These are phyloP conservation scores for Leptogaster cylindrica DNA, from an alignment of 2,888 invertebrate genomes.

Conservation along the genomic window DNA sequence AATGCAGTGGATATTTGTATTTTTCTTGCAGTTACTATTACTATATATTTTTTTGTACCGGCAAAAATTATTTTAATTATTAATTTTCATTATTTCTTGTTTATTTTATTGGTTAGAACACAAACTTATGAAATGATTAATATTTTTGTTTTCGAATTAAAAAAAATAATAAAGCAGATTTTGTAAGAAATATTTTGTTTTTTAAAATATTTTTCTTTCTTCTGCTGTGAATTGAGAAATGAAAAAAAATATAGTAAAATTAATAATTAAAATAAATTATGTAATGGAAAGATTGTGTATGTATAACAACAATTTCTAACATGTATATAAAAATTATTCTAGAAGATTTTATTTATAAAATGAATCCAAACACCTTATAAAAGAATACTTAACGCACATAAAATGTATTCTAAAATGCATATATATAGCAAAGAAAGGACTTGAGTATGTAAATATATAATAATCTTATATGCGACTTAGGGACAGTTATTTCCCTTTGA, in stretches of 20 bases:
- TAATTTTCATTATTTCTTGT: no score
- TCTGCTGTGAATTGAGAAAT: slow-evolving; percentile 17
- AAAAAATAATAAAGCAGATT: no score
- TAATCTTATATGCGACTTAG: slow-evolving; percentile 8
- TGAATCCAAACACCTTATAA: slow-evolving; percentile 40
- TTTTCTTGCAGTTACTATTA: no score
- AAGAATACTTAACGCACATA: slow-evolving; percentile 36
- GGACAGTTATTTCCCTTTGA: slow-evolving; percentile 1
- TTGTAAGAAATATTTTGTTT: not conserved
- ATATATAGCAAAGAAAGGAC: slow-evolving; percentile 19
- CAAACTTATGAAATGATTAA: no score
- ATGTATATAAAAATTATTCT: slow-evolving; percentile 14
- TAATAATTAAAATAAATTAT: slow-evolving; percentile 30
- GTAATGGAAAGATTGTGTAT: slow-evolving; percentile 22
- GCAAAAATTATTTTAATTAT: slow-evolving; percentile 27
- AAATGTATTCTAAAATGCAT: slow-evolving; percentile 20
- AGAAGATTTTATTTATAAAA: slow-evolving; percentile 25
- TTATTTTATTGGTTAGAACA: no score
- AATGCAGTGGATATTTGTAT: not conserved
- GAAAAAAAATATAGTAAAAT: slow-evolving; percentile 12
- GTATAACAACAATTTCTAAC: slow-evolving; percentile 30
- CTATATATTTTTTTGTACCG: no score
- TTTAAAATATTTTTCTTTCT: not conserved
- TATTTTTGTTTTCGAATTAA: no score
- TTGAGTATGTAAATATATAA: slow-evolving; percentile 27